phyloP scores from a whole-genome alignment of 2,113 vertebrate species.

The Eclectus roratus region DNA sequence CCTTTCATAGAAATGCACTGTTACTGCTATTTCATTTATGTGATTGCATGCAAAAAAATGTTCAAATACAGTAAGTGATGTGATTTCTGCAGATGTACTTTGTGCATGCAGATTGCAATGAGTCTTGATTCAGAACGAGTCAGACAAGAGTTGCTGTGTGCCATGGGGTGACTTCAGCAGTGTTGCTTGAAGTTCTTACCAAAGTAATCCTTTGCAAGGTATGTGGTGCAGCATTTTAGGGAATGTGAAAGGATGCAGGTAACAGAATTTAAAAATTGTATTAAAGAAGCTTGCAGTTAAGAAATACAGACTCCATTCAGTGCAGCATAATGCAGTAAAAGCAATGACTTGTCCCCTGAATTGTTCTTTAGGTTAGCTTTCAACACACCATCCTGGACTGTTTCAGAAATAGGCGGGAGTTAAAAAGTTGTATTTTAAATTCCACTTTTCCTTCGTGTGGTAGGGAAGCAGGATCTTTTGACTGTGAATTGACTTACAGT shows the following conservation, averaged over 20 bases:
- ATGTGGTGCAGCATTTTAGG: not conserved
- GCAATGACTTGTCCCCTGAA: not conserved
- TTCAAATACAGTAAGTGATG: not conserved
- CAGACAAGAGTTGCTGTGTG: not conserved
- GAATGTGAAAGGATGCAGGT: not conserved
- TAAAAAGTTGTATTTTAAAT: not conserved
- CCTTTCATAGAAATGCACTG: accelerated
- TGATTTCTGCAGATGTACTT: not conserved
- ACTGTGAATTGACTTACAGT: not conserved
- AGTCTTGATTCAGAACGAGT: not conserved
- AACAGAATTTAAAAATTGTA: not conserved
- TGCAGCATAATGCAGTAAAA: not conserved
- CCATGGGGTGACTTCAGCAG: not conserved
- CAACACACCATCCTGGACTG: accelerated
- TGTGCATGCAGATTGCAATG: not conserved
- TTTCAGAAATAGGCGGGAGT: not conserved
- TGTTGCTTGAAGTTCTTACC: not conserved
- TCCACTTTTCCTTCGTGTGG: not conserved
- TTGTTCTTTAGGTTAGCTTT: not conserved
- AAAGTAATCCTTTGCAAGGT: not conserved
- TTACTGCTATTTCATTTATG: not conserved
- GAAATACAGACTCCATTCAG: not conserved
- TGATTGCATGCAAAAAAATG: not conserved
- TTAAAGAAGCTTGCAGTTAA: not conserved
- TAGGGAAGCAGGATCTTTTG: not conserved